Percentiles rank a stretch among this genome's conserved stretches.
Conservation (phyloP, 2,797 vertebrate species). For the Sciurus vulgaris region DNA sequence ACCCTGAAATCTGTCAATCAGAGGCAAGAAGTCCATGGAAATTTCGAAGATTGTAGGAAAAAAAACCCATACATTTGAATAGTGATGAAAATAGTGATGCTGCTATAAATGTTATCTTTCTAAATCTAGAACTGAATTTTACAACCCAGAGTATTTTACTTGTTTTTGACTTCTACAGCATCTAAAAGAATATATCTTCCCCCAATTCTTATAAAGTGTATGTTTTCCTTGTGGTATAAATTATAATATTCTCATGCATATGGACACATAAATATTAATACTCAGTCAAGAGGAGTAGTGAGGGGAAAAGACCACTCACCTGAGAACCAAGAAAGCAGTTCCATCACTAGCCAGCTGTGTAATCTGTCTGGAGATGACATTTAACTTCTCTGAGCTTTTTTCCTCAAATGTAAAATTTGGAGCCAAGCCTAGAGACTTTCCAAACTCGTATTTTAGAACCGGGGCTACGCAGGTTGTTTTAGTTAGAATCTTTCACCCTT, state of each 20-base stretch:
- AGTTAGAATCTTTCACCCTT: not conserved
- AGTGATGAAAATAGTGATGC: not conserved
- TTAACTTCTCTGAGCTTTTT: not conserved
- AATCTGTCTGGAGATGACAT: not conserved
- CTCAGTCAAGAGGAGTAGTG: not conserved
- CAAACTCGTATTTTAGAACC: not conserved
- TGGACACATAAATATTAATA: constrained; percentile 50
- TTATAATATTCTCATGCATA: not conserved
- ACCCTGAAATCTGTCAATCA: not conserved
- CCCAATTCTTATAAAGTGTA: not conserved
- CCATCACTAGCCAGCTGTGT: not conserved
- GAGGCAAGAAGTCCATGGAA: not conserved
- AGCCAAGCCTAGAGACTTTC: not conserved
- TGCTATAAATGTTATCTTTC: not conserved
- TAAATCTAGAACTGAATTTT: not conserved
- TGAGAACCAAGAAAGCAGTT: not conserved
- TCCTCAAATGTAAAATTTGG: not conserved
- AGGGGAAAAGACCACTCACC: not conserved
- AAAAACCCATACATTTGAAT: not conserved
- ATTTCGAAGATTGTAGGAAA: not conserved
- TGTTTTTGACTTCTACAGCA: not conserved
- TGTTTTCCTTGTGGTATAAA: not conserved
- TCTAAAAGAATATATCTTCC: not conserved
- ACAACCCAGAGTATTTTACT: not conserved
- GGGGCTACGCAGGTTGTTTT: not conserved